Evolutionary conservation across 2,113 vertebrate genomes (phyloP), one percentile per base, ranked within the genome.

Genomic region (Sciurus niger): DNA sequence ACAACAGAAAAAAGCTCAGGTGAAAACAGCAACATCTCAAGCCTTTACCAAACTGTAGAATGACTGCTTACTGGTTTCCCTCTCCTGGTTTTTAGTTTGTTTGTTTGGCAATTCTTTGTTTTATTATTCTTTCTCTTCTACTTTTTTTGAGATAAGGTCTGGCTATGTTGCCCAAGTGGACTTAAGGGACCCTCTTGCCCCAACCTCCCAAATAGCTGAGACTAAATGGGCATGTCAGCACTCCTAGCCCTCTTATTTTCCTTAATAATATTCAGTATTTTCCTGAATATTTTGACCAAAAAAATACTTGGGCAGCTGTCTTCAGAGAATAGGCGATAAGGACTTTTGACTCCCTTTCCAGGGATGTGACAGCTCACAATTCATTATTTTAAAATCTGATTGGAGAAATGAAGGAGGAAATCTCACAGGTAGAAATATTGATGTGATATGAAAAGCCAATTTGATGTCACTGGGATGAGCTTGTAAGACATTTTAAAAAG

Each of bases 191-290:
- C 16, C 14, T 70, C 32, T n/a, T 18, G 34, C 34, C 67, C 34
- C 34, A 68, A 32, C 12, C 30, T 68, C 20, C 48, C 18, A 20
- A 11, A 48, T 22, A 55, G 32, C 17, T 79, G 18, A 34, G 34
- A 53, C 9, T 10, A 53, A 8, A 55, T 32, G 18, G 32, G 48
- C 76, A 51, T 51, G 28, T 16, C 16, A 17, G 30, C 6, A 53
- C 10, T n/a, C 4, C 32, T 8, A 79, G 51, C 34, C 34, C 51
- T 82, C 22, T n/a, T 86, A 77, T 67, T 89, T 96, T 86, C 89
- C 65, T 77, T 95, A 65, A 90, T 43, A n/a, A 83, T 60, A 24
- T 67, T 83, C 63, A 83, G 67, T 10, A 37, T 86, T 96, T 91
- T 93, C 53, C 20, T 79, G 6, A 79, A n/a, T 70, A 40, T 58